Base-by-base conservation (phyloP, 2,113 vertebrate genomes). In the Istiophorus platypterus region DNA sequence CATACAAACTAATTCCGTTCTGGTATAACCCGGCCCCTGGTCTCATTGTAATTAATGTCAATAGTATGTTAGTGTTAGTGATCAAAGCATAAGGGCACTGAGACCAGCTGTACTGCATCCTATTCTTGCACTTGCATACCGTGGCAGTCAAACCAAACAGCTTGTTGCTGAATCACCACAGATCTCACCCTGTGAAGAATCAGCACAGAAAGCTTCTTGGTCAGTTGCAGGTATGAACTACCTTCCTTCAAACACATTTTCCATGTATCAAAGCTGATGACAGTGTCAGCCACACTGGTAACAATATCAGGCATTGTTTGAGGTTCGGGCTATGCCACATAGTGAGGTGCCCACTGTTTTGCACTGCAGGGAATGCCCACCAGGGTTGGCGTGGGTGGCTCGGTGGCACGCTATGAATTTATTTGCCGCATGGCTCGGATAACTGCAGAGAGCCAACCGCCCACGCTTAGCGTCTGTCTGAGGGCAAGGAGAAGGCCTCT, bases 381-480 rank as follows among this genome's bases (percentile, higher is more conserved):
- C 3, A 51, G 72, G 70, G 64, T 66, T 66, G 72, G 24, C 49
- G 92, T 91, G 88, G 93, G 93, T 75, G 87, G 84, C 82, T 82
- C 63, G 11, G 76, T 81, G 89, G 90, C 82, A 92, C 88, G 91
- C 72, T 72, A 83, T 45, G 92, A 91, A 92, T 93, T 80, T 87
- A 76, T 91, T 87, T 88, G 72, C 82, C 26, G 84, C 91, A 88
- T 91, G 84, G 75, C 78, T 92, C 41, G 45, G 66, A 92, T 91
- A 86, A 81, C 89, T 85, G 89, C 86, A 88, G 80, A 78, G 80
- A 69, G 77, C 81, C 85, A 78, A 52, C 66, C 78, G 15, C 91
- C 91, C 85, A 90, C 90, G 5, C 68, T 76, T 22, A 72, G 72
- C 64, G 75, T 87, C 88, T 87, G 87, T 89, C 76, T 66, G 82